Conservation (phyloP, 2,113 vertebrate species). For the Grantiella picta region DNA sequence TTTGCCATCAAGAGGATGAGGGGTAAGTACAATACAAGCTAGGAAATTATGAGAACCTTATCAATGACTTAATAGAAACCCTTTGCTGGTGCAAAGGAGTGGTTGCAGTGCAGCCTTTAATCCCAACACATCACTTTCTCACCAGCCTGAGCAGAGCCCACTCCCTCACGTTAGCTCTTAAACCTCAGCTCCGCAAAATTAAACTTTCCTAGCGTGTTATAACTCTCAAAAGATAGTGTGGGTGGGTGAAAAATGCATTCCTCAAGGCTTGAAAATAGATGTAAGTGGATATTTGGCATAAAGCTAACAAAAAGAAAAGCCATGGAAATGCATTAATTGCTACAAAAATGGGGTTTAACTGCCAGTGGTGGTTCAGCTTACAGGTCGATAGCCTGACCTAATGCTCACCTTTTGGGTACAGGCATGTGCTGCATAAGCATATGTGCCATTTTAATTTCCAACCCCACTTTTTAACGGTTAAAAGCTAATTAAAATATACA, state of each 20-base stretch:
- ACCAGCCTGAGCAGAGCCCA: not conserved
- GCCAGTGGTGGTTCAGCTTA: not conserved
- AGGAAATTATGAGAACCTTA: not conserved
- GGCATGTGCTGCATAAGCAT: not conserved
- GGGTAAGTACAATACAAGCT: not conserved
- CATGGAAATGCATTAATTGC: constrained; percentile 1
- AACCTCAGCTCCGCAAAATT: constrained; percentile 8
- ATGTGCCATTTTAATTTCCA: constrained; percentile 42
- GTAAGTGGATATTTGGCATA: constrained; percentile 45
- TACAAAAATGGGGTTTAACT: not conserved
- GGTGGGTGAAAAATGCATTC: constrained; percentile 40
- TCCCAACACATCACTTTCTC: not conserved
- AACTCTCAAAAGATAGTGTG: constrained; percentile 32
- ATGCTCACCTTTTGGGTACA: constrained; percentile 25
- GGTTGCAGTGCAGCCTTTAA: not conserved
- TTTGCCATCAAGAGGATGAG: not conserved
- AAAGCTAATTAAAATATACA: constrained; percentile 64
- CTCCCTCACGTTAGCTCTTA: not conserved
- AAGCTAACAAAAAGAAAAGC: constrained; percentile 18
- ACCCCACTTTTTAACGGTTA: constrained; percentile 37
- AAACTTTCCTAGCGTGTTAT: constrained; percentile 11
- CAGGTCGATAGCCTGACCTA: not conserved
- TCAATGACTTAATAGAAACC: not conserved
- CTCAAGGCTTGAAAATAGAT: constrained; percentile 42
- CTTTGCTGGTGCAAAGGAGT: not conserved